Percentiles rank a stretch among this genome's conserved stretches.
phyloP scores from a whole-genome alignment of 2,888 invertebrate species.

The Nephrotoma appendiculata region DNA sequence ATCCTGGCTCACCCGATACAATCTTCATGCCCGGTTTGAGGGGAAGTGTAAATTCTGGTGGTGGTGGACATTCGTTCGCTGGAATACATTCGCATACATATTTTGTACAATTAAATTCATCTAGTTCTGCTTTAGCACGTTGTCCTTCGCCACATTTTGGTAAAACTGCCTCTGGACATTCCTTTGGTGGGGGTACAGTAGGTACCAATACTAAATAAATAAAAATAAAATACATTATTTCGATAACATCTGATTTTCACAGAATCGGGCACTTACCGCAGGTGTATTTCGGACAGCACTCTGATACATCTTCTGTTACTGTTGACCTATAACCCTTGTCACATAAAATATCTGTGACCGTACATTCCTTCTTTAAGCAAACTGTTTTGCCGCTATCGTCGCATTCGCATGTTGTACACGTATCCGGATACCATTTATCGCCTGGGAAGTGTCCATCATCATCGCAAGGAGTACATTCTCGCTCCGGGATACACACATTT shows the following conservation, averaged over 20 bases:
- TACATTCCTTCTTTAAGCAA: constrained; percentile 46
- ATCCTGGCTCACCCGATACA: constrained; percentile 43
- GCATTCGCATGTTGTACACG: constrained; percentile 62
- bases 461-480: constrained; percentile 59
- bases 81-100: constrained; percentile 69
- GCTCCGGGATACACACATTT: constrained; percentile 53
- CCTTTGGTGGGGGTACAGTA: constrained; percentile 34
- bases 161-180: constrained; percentile 49
- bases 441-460: constrained; percentile 49
- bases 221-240: neutral
- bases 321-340: constrained; percentile 41
- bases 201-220: neutral
- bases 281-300: constrained; percentile 53
- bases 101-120: constrained; percentile 50
- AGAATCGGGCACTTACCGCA: constrained; percentile 39
- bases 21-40: constrained; percentile 48
- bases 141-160: constrained; percentile 59
- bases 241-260: neutral
- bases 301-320: constrained; percentile 37
- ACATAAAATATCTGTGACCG: constrained; percentile 40
- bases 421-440: constrained; percentile 47
- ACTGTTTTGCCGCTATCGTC: constrained; percentile 38
- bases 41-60: constrained; percentile 31
- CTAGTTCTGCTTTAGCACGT: constrained; percentile 48
- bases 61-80: constrained; percentile 46